Conservation (phyloP, 2,888 invertebrate species). For the Cylloceria caligata region DNA sequence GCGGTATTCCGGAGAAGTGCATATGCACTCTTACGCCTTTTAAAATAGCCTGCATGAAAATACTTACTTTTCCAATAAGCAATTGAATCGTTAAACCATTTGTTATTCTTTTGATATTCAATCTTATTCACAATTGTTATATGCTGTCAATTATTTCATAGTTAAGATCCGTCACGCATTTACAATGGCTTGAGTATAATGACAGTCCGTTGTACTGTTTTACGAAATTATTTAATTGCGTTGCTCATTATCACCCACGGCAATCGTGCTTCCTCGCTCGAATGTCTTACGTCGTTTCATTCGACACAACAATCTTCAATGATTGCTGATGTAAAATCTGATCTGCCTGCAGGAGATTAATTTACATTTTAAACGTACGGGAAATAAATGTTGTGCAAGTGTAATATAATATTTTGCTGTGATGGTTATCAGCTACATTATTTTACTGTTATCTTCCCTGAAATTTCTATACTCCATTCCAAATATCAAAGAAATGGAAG, state of each 20-base stretch:
- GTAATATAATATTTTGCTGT: background rate
- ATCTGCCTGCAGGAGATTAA: background rate
- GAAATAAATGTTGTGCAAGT: background rate
- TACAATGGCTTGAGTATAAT: background rate
- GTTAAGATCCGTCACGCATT: constrained; percentile 4
- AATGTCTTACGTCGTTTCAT: background rate
- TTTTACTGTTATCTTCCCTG: background rate
- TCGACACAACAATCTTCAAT: background rate
- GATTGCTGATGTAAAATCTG: background rate
- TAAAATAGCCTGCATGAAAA: constrained; percentile 17
- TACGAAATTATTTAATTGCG: constrained; percentile 12
- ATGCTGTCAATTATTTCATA: constrained; percentile 20
- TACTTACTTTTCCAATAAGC: background rate
- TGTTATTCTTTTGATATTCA: background rate
- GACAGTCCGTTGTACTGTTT: background rate
- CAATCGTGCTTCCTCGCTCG: background rate
- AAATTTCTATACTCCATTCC: background rate
- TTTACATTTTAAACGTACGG: background rate
- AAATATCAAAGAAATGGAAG: too few species aligned
- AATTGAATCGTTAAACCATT: background rate
- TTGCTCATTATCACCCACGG: constrained; percentile 5
- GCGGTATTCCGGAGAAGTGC: constrained; percentile 31
- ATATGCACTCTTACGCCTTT: background rate
- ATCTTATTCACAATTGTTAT: background rate
- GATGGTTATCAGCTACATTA: background rate